Evolutionary conservation across 2,113 vertebrate genomes (phyloP).

Genomic region (Pterocles gutturalis): DNA sequence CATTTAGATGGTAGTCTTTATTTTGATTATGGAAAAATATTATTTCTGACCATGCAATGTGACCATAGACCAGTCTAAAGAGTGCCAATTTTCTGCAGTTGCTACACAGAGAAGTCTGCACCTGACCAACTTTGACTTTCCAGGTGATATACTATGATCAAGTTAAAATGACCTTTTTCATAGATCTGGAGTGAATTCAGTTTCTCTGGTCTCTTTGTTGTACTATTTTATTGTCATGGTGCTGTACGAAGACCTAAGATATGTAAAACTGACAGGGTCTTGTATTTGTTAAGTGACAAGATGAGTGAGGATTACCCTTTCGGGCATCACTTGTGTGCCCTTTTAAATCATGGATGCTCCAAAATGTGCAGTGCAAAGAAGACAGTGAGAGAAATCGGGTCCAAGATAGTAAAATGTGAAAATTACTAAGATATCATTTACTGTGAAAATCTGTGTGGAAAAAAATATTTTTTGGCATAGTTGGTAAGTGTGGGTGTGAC

Average conservation of each 20-base stretch:
- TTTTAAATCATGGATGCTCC: background rate
- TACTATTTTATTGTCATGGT: fast-evolving
- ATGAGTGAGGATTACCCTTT: background rate
- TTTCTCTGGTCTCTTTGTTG: background rate
- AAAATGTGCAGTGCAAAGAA: background rate
- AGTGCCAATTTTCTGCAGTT: background rate
- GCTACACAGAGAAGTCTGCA: background rate
- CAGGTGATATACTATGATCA: background rate
- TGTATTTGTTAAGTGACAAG: background rate
- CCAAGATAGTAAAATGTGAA: background rate
- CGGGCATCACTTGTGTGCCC: background rate
- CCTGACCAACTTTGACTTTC: background rate
- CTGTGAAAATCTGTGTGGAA: background rate
- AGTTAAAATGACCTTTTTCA: background rate
- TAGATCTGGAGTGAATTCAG: background rate
- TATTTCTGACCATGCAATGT: background rate
- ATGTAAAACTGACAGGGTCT: background rate
- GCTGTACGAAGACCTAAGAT: background rate
- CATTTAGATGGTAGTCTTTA: background rate
- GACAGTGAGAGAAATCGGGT: background rate
- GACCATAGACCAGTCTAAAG: background rate
- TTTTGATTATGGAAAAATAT: background rate
- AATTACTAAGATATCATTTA: background rate
- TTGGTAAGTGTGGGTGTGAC: background rate
- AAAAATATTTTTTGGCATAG: background rate